A percentile compares a stretch with the other conserved stretches of the same genome.
phyloP scores from a whole-genome alignment of 2,113 vertebrate genomes.

The Hirundichthys speculiger region DNA sequence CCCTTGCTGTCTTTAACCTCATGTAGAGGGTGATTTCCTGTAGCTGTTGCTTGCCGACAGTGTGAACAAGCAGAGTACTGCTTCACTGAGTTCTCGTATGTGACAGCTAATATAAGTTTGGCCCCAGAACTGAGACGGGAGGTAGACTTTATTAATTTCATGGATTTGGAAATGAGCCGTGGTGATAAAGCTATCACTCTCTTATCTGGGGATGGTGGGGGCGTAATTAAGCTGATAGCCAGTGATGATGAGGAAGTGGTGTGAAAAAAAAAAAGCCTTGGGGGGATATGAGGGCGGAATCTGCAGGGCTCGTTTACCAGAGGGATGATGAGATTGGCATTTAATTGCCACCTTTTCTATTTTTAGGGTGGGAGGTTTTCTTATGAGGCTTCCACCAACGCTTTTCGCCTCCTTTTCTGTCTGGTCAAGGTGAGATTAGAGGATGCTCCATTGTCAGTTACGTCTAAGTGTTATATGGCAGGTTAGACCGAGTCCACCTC shows the following conservation, averaged over 20 bases:
- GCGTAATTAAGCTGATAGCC: slow-evolving; percentile 78
- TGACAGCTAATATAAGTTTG: slow-evolving; percentile 69
- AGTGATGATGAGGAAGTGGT: slow-evolving; percentile 69
- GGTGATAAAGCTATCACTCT: slow-evolving; percentile 78
- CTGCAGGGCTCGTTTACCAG: slow-evolving; percentile 74
- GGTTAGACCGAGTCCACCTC: slow-evolving; percentile 31
- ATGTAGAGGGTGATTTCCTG: slow-evolving; percentile 33
- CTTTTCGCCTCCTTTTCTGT: background rate
- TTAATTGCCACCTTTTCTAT: slow-evolving; percentile 78
- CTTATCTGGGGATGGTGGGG: slow-evolving; percentile 75
- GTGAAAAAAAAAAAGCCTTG: slow-evolving; percentile 38
- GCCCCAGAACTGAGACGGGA: slow-evolving; percentile 58
- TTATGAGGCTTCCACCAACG: slow-evolving; percentile 16
- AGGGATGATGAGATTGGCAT: slow-evolving; percentile 73
- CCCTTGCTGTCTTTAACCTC: slow-evolving; percentile 44
- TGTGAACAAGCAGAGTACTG: slow-evolving; percentile 30
- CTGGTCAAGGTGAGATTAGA: slow-evolving; percentile 68
- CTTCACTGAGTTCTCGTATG: slow-evolving; percentile 33
- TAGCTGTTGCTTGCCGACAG: slow-evolving; percentile 24
- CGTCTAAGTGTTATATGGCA: slow-evolving; percentile 25
- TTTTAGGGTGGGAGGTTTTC: slow-evolving; percentile 63
- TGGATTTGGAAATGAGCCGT: slow-evolving; percentile 79
- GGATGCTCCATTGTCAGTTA: slow-evolving; percentile 47
- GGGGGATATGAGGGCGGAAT: slow-evolving; percentile 72
- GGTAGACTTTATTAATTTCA: slow-evolving; percentile 79